Evolutionary conservation across 2,113 vertebrate genomes (phyloP).

Genomic region (Glareola pratincola): DNA sequence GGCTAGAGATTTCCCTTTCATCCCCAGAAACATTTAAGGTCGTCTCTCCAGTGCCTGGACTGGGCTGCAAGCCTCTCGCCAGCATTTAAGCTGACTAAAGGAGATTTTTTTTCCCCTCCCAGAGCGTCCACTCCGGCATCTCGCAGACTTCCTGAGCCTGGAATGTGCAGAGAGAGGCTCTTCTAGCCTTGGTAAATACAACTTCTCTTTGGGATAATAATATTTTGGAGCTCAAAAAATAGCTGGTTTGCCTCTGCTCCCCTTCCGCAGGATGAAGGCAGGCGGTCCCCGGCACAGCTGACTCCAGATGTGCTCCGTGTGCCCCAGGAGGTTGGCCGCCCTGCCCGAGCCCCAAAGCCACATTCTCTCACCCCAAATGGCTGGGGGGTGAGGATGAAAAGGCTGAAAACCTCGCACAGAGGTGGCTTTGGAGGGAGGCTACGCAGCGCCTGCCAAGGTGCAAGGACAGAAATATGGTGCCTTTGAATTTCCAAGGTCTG

Average conservation of each 20-base stretch:
- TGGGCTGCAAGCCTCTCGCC: neutral
- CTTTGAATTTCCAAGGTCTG: neutral
- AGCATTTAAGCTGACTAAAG: neutral
- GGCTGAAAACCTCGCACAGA: no score
- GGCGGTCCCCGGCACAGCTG: fast-evolving
- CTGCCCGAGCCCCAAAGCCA: neutral
- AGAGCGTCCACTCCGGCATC: fast-evolving
- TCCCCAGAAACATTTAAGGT: neutral
- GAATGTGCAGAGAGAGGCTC: neutral
- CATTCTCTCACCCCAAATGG: neutral
- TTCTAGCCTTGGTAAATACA: neutral
- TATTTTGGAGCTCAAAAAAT: neutral
- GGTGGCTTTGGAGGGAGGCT: neutral
- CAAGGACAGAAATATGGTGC: neutral
- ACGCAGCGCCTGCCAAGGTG: fast-evolving
- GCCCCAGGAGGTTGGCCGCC: neutral
- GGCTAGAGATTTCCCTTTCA: neutral
- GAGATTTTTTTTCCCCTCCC: neutral
- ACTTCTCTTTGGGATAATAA: neutral
- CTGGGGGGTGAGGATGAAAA: neutral
- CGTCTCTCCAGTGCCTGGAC: neutral
- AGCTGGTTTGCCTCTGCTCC: neutral
- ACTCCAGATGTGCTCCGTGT: neutral
- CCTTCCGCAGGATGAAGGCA: neutral
- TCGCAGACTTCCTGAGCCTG: neutral